Conservation (phyloP, 2,797 vertebrate species). For the Neosalanx taihuensis region DNA sequence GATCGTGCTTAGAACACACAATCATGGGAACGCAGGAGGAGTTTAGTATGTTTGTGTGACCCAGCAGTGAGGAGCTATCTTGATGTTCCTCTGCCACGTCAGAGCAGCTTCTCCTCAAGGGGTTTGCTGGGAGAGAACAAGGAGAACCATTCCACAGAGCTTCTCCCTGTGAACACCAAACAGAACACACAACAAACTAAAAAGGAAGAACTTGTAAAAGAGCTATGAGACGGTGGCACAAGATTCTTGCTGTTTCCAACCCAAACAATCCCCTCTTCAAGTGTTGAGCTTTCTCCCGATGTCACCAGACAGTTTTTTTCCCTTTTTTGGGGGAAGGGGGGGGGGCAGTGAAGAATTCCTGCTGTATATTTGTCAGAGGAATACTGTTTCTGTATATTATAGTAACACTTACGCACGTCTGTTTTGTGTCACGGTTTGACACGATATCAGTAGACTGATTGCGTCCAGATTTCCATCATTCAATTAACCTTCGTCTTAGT, state of each 20-base stretch:
- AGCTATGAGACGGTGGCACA: constrained; percentile 29
- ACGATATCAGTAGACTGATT: not conserved
- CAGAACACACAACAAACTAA: constrained; percentile 51
- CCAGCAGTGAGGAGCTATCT: constrained; percentile 10
- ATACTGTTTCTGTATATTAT: not conserved
- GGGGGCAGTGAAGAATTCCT: not conserved
- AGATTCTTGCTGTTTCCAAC: constrained; percentile 32
- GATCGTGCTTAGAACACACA: not conserved
- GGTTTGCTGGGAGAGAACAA: constrained; percentile 46
- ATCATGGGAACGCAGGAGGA: not conserved
- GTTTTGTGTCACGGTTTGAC: not conserved
- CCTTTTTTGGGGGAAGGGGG: too few relatives aligned
- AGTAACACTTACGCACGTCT: not conserved
- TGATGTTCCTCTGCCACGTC: constrained; percentile 8
- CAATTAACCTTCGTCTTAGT: not conserved
- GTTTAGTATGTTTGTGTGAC: constrained; percentile 16
- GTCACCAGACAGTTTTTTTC: not conserved
- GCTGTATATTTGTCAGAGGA: not conserved
- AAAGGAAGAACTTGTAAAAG: constrained; percentile 39
- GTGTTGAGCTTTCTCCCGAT: constrained; percentile 21
- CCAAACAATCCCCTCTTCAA: constrained; percentile 22
- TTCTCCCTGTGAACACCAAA: constrained; percentile 53
- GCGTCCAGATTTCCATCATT: not conserved
- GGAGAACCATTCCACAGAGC: constrained; percentile 42
- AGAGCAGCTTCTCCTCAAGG: constrained; percentile 30